These are phyloP conservation scores for Taenioides sp. DNA, from an alignment of 2,797 vertebrate genomes.

Conservation along the genomic window DNA sequence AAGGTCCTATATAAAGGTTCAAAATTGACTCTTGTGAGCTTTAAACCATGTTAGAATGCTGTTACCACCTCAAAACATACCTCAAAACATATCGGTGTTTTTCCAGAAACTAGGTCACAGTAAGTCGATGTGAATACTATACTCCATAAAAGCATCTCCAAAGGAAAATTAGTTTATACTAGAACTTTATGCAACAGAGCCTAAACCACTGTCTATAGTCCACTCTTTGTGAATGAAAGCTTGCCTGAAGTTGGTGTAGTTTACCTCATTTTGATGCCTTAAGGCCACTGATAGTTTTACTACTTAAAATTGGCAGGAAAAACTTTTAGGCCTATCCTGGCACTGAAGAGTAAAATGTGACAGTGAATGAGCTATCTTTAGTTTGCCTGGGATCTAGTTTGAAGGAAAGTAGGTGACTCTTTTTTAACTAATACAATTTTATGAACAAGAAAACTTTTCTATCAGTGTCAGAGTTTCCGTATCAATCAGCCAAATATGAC, in stretches of 20 bases:
- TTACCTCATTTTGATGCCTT: conserved; percentile 32
- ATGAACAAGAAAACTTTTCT: neutral
- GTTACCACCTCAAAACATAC: neutral
- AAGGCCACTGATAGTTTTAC: conserved; percentile 24
- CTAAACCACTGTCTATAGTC: conserved; percentile 13
- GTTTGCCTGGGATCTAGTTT: neutral
- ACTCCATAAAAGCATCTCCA: conserved; percentile 4
- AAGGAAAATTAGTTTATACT: conserved; percentile 18
- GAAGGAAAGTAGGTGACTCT: neutral
- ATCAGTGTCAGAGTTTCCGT: too few relatives aligned
- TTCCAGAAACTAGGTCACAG: conserved; percentile 48
- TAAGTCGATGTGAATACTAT: conserved; percentile 9
- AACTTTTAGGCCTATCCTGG: conserved; percentile 34
- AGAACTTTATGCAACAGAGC: conserved; percentile 5
- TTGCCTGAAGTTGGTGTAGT: conserved; percentile 26
- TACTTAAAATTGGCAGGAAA: conserved; percentile 22
- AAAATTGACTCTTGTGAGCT: too few relatives aligned
- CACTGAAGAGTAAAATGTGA: conserved; percentile 29
- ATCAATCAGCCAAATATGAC: too few relatives aligned
- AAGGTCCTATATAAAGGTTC: too few relatives aligned
- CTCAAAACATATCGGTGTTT: conserved; percentile 14
- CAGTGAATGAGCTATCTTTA: conserved; percentile 24
- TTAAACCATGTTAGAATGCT: too few relatives aligned
- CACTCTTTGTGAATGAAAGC: conserved; percentile 32
- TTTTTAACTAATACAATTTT: neutral